These are phyloP conservation scores for Lasioglossum vierecki DNA, from an alignment of 2,888 invertebrate species.

Conservation along the genomic window DNA sequence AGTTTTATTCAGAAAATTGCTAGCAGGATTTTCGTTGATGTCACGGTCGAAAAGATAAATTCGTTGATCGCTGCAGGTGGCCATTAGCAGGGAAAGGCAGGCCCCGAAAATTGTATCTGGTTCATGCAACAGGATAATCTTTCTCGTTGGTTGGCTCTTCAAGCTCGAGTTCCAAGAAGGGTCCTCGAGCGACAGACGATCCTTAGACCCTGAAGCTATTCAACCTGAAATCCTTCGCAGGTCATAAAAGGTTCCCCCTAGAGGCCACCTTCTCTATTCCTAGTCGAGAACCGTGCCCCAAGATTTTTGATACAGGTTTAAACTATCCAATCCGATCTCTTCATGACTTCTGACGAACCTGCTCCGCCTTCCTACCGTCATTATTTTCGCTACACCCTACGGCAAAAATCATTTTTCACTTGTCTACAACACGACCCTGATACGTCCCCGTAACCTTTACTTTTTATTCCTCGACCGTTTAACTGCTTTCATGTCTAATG, in stretches of 20 bases:
- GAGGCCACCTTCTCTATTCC: slow-evolving; percentile 28
- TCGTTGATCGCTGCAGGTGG: not conserved
- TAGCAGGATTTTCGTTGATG: not conserved
- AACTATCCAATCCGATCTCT: not conserved
- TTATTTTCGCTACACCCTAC: not conserved
- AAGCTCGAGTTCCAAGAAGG: slow-evolving; percentile 64
- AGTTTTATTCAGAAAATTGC: not conserved
- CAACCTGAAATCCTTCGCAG: slow-evolving; percentile 69
- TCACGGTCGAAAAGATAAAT: not conserved
- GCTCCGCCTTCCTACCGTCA: not conserved
- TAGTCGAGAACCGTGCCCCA: slow-evolving; percentile 18
- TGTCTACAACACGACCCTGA: not conserved
- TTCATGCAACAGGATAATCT: slow-evolving; percentile 60
- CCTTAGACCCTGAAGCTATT: slow-evolving; percentile 65
- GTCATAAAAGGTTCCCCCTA: slow-evolving; percentile 57
- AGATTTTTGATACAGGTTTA: not conserved
- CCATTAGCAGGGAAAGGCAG: slow-evolving; percentile 21
- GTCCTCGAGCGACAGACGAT: slow-evolving; percentile 62
- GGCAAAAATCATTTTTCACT: not conserved
- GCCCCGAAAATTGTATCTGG: slow-evolving; percentile 52
- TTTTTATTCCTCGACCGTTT: not conserved
- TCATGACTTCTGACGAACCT: not conserved
- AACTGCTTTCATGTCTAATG: not conserved
- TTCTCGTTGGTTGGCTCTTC: slow-evolving; percentile 46
- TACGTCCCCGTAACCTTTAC: not conserved